Base-by-base conservation (phyloP, 2,888 invertebrate species). In the Diloba caeruleocephala region DNA sequence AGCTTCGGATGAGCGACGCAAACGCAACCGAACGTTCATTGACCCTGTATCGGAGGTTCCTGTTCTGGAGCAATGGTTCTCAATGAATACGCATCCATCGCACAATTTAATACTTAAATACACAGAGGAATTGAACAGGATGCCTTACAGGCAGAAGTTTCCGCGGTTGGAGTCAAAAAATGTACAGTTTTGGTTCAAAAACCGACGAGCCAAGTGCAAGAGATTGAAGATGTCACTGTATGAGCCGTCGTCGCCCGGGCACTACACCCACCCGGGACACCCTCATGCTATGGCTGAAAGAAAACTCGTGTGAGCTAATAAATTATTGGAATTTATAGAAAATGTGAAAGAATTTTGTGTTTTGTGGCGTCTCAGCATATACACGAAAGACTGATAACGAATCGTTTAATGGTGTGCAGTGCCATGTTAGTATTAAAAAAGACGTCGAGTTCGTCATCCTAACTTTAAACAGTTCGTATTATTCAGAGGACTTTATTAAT, bases 161-260 rank as follows among this genome's bases (percentile, higher is more conserved):
- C 99, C 99, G 0, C 96, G 98, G n/a, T 94, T 99, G 61, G 99
- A 99, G 87, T 98, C 99, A 32, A 99, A 99, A 94, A 99, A 99
- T 86, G 99, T 99, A 69, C 99, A 99, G 90, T 98, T 99, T 88
- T 99, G 99, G 99, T 99, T 99, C 92, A 99, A 99, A 89, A 99
- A 99, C 86, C 96, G 99, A 32, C 95, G 99, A 51, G 99, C 99
- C 73, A 99, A 99, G 92, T 98, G 98, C 89, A 99, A 99, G 93
- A 95, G 99, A 55, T 94, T 99, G 81, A 98, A 98, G 90, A 97
- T 98, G 97, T 97, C 97, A 0, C 89, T 97, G 32, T 97, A 97
- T 81, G 97, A 97, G 80, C 95, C 94, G 31, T 95, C 95, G 43
- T 94, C 95, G n/a, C 94, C 95, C 1, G 94, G 95, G 23, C 95